These are phyloP conservation scores for Mnemiopsis leidyi DNA, from an alignment of 37 sponge, comb jelly and placozoan genomes.

Conservation along the genomic window DNA sequence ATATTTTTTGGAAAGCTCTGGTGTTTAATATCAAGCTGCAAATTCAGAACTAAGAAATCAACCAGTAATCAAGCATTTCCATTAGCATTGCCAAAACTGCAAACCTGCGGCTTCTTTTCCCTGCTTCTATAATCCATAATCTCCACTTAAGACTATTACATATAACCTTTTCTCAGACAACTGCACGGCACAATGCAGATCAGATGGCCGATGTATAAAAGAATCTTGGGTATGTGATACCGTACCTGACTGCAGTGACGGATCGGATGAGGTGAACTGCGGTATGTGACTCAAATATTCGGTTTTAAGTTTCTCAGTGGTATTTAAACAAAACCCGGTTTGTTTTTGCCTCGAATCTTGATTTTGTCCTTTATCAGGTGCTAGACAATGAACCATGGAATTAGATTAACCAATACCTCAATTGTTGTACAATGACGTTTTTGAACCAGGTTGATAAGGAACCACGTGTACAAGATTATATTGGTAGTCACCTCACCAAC, in stretches of 20 bases:
- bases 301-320: background rate
- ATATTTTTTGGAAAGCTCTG: no score
- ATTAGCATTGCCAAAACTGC: no score
- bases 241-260: slow-evolving; percentile 25
- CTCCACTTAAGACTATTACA: background rate
- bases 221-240: slow-evolving; percentile 44
- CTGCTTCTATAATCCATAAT: no score
- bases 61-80: no score
- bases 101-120: no score
- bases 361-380: background rate
- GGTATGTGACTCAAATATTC: slow-evolving; percentile 22
- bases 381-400: background rate
- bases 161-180: slow-evolving; percentile 14
- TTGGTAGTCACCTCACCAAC: background rate
- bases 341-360: background rate
- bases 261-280: slow-evolving; percentile 32
- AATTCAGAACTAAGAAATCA: no score
- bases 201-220: background rate
- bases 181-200: background rate
- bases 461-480: no score
- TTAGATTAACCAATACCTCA: background rate
- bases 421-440: background rate
- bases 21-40: no score
- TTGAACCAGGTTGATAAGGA: background rate
- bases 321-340: background rate